Conservation (phyloP, 2,888 invertebrate species). For the Chrysolina americana region DNA sequence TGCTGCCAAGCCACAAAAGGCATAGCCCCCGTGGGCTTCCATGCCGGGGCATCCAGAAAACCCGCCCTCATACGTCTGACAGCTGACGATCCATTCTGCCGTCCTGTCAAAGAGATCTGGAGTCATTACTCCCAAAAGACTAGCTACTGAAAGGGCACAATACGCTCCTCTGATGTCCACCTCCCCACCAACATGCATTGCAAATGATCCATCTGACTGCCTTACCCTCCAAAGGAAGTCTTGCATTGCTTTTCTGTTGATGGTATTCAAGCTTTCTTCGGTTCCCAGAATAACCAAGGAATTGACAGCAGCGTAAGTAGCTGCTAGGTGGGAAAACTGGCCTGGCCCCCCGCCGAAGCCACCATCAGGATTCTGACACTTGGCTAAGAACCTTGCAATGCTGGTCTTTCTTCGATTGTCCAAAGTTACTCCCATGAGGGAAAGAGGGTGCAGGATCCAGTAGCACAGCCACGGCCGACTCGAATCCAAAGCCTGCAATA, state of each 20-base stretch:
- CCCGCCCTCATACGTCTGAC: constrained; percentile 99
- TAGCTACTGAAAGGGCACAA: constrained; percentile 93
- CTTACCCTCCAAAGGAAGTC: constrained; percentile 85
- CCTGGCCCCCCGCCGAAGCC: constrained; percentile 97
- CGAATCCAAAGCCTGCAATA: constrained; percentile 84
- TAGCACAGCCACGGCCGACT: constrained; percentile 98
- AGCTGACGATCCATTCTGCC: constrained; percentile 93
- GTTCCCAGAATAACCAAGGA: constrained; percentile 90
- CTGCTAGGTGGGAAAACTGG: constrained; percentile 93
- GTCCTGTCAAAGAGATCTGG: constrained; percentile 87
- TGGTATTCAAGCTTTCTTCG: constrained; percentile 85
- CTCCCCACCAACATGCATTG: constrained; percentile 93
- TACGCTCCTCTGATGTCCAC: constrained; percentile 96
- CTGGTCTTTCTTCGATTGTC: constrained; percentile 72
- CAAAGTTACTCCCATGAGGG: constrained; percentile 80
- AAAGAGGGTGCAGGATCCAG: constrained; percentile 95
- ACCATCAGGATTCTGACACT: constrained; percentile 85
- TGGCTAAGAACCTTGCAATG: constrained; percentile 69
- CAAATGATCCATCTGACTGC: constrained; percentile 90
- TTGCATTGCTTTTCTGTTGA: constrained; percentile 83
- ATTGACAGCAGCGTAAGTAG: constrained; percentile 98
- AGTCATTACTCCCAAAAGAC: constrained; percentile 84
- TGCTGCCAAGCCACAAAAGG: constrained; percentile 96
- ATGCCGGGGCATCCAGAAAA: constrained; percentile 94
- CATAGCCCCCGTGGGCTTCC: constrained; percentile 99